Evolutionary conservation across 2,888 invertebrate genomes (phyloP), one percentile per base, ranked within the genome.

Genomic region (Spodoptera littoralis): DNA sequence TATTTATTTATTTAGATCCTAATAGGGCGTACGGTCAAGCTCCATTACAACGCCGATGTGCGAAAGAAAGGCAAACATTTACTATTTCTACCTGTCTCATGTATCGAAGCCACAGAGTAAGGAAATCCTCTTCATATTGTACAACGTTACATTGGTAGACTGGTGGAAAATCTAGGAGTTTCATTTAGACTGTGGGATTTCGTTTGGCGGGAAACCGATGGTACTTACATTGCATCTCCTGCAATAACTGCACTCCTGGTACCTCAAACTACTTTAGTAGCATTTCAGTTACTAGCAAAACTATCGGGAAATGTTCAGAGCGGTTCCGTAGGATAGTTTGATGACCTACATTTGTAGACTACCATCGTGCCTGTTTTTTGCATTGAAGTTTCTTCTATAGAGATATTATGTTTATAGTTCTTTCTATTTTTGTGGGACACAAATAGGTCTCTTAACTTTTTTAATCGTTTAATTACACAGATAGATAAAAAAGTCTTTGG

Each of bases 231-330:
- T 55, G 12, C 42, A 22, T 24, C 36, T 36, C 30, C 4, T 45
- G n/a, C 36, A 36, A 9, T 5, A 36, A 36, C 36, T 63, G 58
- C 0, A 30, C 24, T 42, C 63, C 58, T 69, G 47, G 70, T 69
- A 63, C 42, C 36, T 13, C 12, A 43, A 42, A 68, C 56, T 61
- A 68, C 36, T 36, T 36, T 36, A 36, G 36, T 36, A 36, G 36
- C 36, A 36, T 36, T 36, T 36, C 36, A 36, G 36, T 36, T 36
- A 36, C 8, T 9, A 36, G 36, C 6, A 36, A 36, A 36, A 36
- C 36, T 36, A 36, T 36, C 36, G 36, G 36, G 8, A 8, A 8
- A 0, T 36, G 36, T 36, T 36, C 27, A 27, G 27, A 27, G 27
- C 27, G 27, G 27, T 27, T 27, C 27, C 27, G 27, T 5, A 27